Percentiles rank a stretch among this genome's conserved stretches.
Conservation (phyloP, 35 echinoderm and acorn worm genomes). For the Heliocidaris erythrogramma region DNA sequence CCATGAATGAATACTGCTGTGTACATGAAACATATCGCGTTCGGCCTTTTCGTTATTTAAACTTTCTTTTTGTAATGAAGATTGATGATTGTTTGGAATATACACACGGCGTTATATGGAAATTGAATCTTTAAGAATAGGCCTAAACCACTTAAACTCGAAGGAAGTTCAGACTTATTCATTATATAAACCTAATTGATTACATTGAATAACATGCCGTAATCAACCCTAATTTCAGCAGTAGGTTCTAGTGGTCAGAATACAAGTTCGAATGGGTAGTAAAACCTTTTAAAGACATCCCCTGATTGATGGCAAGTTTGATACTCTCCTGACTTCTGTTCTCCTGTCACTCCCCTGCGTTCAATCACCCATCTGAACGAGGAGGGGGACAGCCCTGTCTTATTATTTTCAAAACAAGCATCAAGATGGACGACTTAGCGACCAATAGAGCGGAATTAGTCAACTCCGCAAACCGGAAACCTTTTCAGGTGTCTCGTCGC, state of each 20-base stretch:
- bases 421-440: background rate
- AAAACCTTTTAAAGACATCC: background rate
- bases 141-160: no score
- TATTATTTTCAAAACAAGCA: constrained; percentile 9
- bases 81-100: no score
- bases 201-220: background rate
- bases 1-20: no score
- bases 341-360: background rate
- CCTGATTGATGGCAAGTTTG: background rate
- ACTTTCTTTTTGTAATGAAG: no score
- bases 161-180: background rate
- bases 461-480: constrained; percentile 26
- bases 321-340: background rate
- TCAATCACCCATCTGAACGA: background rate
- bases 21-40: no score
- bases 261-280: background rate
- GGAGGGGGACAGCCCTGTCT: background rate
- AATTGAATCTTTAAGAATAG: no score
- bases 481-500: constrained; percentile 23
- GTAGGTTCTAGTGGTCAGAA: background rate
- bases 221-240: background rate
- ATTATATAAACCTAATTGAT: background rate
- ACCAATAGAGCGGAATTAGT: constrained; percentile 22
- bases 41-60: no score
- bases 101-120: no score